Conservation (phyloP, 1,140 invertebrate genomes). For the Lerema accius region DNA sequence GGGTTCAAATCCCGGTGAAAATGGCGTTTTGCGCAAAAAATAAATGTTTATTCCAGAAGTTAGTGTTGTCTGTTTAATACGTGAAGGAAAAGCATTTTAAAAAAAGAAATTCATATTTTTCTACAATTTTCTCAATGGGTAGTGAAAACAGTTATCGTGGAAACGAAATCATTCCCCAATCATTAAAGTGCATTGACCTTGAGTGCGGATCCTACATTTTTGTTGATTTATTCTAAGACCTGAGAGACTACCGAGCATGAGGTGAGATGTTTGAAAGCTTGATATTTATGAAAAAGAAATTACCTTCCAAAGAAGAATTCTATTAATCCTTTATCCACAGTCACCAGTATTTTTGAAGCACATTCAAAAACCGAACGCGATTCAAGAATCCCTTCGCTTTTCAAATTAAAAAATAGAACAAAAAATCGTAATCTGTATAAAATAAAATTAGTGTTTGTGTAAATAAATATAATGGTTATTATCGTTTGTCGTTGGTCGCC, state of each 20-base stretch:
- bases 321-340: slow-evolving; percentile 54
- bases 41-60: too few species aligned
- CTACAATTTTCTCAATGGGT: neutral
- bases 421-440: slow-evolving; percentile 40
- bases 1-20: neutral
- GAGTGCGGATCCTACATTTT: too few species aligned
- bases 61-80: too few species aligned
- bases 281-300: slow-evolving; percentile 13
- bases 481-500: slow-evolving; percentile 44
- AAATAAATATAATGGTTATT: slow-evolving; percentile 48
- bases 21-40: too few species aligned
- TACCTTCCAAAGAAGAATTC: slow-evolving; percentile 65
- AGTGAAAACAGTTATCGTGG: too few species aligned
- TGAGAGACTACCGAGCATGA: too few species aligned
- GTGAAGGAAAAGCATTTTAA: too few species aligned
- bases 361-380: slow-evolving; percentile 35
- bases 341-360: slow-evolving; percentile 56
- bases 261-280: too few species aligned
- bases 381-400: slow-evolving; percentile 37
- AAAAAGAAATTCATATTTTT: too few species aligned
- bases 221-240: too few species aligned
- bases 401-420: slow-evolving; percentile 36
- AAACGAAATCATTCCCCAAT: too few species aligned
- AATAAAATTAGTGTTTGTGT: slow-evolving; percentile 35
- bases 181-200: too few species aligned